Conservation (phyloP, 2,113 vertebrate genomes). For the Gobius niger region DNA sequence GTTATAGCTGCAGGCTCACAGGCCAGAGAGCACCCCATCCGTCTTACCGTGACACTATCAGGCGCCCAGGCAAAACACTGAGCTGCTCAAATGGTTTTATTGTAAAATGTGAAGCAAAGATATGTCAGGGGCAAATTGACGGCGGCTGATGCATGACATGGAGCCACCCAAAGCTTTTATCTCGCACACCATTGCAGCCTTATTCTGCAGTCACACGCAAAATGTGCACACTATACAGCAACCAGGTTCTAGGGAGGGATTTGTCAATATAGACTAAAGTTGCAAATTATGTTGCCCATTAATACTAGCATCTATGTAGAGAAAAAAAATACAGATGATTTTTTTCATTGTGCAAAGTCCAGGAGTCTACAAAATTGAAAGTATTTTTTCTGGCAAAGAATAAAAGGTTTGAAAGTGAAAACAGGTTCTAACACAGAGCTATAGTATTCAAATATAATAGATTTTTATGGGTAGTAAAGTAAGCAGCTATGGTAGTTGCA, state of each 20-base stretch:
- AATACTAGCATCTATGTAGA: neutral
- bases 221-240: constrained; percentile 2
- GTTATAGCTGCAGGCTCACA: constrained; percentile 56
- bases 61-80: constrained; percentile 52
- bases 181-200: constrained; percentile 25
- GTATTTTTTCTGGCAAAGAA: neutral
- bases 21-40: constrained; percentile 55
- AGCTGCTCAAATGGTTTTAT: constrained; percentile 63
- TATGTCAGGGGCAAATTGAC: constrained; percentile 49
- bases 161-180: constrained; percentile 34
- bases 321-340: too few species aligned
- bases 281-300: neutral
- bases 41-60: constrained; percentile 65
- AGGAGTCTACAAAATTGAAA: neutral
- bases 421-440: neutral
- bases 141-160: constrained; percentile 44
- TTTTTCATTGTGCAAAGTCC: neutral
- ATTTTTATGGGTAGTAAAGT: too few species aligned
- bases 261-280: constrained; percentile 14
- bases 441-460: too few species aligned
- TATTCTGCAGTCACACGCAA: constrained; percentile 8
- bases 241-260: constrained; percentile 3
- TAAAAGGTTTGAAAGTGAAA: neutral
- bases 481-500: too few species aligned
- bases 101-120: constrained; percentile 48